These are phyloP conservation scores for Cyprinus carpio DNA, from an alignment of 2,113 vertebrate species.

Conservation along the genomic window DNA sequence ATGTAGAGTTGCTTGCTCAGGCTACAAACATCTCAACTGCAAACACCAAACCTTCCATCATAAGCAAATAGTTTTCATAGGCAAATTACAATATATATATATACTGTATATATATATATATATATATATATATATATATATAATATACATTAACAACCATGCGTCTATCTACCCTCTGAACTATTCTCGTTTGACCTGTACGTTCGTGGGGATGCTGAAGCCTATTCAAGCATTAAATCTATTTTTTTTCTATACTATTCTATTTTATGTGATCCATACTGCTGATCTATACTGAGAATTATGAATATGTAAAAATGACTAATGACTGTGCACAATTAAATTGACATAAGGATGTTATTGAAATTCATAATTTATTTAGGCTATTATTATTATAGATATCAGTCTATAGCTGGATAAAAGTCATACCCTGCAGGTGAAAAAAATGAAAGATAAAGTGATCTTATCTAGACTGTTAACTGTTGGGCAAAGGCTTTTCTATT, in stretches of 20 bases:
- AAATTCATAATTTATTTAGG: neutral
- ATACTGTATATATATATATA: too few species aligned
- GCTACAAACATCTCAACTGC: neutral
- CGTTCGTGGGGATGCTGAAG: too few species aligned
- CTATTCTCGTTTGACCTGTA: neutral
- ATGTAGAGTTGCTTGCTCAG: neutral
- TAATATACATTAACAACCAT: neutral
- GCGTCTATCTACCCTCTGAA: neutral
- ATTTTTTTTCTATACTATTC: neutral
- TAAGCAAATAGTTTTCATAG: neutral
- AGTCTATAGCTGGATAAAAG: neutral
- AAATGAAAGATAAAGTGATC: neutral
- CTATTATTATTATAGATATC: neutral
- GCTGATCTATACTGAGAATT: too few species aligned
- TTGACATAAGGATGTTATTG: neutral
- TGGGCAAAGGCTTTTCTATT: neutral
- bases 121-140: too few species aligned
- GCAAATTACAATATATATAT: neutral
- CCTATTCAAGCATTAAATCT: too few species aligned
- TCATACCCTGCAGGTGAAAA: neutral
- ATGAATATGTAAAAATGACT: neutral
- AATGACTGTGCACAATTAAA: neutral
- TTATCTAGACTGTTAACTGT: neutral
- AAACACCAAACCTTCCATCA: neutral
- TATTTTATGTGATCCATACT: neutral